Conservation (phyloP, 2,888 invertebrate species). For the Macroteleia sp. region DNA sequence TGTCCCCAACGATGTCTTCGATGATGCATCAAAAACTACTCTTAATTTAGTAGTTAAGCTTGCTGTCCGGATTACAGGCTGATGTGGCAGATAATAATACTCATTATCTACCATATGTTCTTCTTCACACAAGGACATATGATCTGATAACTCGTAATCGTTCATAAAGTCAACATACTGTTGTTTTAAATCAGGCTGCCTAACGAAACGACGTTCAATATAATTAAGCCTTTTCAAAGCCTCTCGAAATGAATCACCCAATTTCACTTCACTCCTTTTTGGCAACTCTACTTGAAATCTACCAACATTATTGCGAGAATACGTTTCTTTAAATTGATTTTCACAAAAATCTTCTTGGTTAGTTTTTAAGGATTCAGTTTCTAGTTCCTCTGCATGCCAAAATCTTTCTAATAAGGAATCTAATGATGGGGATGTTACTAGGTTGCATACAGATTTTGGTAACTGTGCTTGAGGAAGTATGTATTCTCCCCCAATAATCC, state of each 20-base stretch:
- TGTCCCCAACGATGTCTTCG: no score
- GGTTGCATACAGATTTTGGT: background rate
- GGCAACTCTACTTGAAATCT: conserved; percentile 1
- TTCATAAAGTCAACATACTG: background rate
- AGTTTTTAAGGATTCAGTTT: background rate
- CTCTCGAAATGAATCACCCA: background rate
- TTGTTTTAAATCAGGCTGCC: background rate
- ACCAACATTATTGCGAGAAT: background rate
- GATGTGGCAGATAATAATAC: no score
- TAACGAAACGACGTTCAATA: background rate
- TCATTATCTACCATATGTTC: no score
- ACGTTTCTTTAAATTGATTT: background rate
- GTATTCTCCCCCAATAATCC: conserved; percentile 42
- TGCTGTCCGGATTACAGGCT: no score
- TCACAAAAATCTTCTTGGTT: conserved; percentile 14
- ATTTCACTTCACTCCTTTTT: background rate
- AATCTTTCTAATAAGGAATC: conserved; percentile 7
- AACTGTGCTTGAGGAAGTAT: background rate
- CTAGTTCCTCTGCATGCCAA: background rate
- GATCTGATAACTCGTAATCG: background rate
- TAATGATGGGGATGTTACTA: background rate
- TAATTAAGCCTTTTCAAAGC: background rate
- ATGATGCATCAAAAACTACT: no score
- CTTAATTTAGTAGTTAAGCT: no score
- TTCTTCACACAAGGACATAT: background rate